These are phyloP conservation scores for Zosterops borbonicus DNA, from an alignment of 2,113 vertebrate genomes.

Conservation along the genomic window DNA sequence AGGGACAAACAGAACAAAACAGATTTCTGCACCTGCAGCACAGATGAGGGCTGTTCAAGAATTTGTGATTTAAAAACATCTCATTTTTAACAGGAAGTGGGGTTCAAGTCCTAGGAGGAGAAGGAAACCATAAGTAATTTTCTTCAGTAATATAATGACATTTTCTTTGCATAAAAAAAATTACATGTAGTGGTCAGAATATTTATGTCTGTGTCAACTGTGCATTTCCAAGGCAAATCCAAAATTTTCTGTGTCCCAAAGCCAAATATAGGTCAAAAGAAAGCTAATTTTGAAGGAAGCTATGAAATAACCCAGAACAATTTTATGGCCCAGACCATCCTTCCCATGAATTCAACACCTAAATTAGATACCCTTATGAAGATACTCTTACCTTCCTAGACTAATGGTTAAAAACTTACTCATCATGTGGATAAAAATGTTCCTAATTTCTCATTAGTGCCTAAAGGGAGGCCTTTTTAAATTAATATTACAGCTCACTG, in stretches of 20 bases:
- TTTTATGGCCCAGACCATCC: background rate
- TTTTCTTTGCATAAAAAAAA: background rate
- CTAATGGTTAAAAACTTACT: background rate
- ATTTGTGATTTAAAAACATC: background rate
- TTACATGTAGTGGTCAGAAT: background rate
- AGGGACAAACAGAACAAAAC: background rate
- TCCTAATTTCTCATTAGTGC: background rate
- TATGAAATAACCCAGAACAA: background rate
- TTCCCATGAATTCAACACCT: background rate
- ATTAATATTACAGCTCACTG: background rate
- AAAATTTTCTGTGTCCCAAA: background rate
- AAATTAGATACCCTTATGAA: background rate
- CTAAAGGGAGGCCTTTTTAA: background rate
- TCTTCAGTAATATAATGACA: background rate
- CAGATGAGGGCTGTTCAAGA: accelerated
- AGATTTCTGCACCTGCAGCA: background rate
- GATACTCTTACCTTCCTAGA: background rate
- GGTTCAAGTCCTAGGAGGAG: background rate
- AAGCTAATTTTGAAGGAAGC: background rate
- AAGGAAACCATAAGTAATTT: background rate
- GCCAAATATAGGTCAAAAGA: background rate
- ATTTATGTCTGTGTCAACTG: background rate
- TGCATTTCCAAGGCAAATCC: background rate
- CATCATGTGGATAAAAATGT: background rate
- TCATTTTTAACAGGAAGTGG: background rate